Conservation (phyloP, 2,113 vertebrate genomes). For the Peucedramus taeniatus region DNA sequence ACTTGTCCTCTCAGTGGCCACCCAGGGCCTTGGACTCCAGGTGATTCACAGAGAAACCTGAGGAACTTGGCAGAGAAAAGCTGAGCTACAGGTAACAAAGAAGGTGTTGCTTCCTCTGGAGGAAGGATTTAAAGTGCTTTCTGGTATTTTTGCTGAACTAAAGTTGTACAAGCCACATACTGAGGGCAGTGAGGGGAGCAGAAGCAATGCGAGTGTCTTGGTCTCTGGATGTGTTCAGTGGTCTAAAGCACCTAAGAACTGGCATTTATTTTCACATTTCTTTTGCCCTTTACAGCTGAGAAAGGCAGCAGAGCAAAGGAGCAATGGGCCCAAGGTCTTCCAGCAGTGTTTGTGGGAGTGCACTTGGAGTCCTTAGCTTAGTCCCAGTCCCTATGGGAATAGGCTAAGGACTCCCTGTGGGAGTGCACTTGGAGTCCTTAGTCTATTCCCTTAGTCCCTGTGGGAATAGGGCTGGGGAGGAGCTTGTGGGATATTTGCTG, state of each 20-base stretch:
- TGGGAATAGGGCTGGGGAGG: background rate
- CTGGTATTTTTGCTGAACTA: background rate
- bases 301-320: background rate
- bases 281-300: background rate
- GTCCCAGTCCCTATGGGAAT: no score
- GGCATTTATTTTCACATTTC: background rate
- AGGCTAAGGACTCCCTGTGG: no score
- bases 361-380: background rate
- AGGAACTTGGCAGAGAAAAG: background rate
- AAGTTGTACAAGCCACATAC: background rate
- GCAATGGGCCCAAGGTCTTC: background rate
- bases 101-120: background rate
- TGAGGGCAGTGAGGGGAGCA: background rate
- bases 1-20: background rate
- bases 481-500: conserved; percentile 21
- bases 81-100: background rate
- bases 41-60: background rate
- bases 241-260: background rate
- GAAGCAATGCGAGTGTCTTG: background rate
- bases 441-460: no score
- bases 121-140: background rate
- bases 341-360: background rate
- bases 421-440: background rate
- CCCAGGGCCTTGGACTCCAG: accelerated
- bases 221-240: background rate